phyloP scores from a whole-genome alignment of 2,113 vertebrate genomes.

The Sinocyclocheilus grahami region DNA sequence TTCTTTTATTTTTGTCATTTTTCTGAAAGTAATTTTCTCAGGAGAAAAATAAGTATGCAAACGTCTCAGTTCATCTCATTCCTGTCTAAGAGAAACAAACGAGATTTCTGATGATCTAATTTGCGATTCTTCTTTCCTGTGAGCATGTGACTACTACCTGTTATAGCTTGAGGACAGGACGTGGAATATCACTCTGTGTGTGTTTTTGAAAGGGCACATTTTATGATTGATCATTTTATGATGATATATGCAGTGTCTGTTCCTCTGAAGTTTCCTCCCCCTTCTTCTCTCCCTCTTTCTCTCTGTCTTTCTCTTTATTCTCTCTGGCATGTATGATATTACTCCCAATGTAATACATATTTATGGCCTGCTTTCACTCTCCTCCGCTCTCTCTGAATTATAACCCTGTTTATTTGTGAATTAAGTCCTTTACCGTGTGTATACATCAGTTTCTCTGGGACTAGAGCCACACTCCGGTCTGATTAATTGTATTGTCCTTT shows the following conservation, averaged over 20 bases:
- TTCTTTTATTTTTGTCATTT: neutral
- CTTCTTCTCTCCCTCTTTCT: conserved; percentile 20
- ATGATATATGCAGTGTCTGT: conserved; percentile 14
- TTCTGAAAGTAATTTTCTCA: neutral
- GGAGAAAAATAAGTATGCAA: neutral
- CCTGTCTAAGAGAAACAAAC: neutral
- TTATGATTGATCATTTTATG: conserved; percentile 13
- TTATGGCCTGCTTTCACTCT: conserved; percentile 60
- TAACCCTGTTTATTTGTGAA: conserved; percentile 76
- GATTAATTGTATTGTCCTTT: conserved; percentile 67
- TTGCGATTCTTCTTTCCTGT: conserved; percentile 1
- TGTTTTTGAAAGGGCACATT: conserved; percentile 23
- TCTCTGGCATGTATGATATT: conserved; percentile 56
- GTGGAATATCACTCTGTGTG: conserved; percentile 1
- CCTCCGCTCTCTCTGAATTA: conserved; percentile 72
- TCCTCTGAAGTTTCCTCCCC: conserved; percentile 13
- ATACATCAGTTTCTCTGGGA: conserved; percentile 70
- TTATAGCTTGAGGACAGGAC: neutral
- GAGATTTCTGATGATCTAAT: neutral
- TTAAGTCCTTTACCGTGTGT: conserved; percentile 75
- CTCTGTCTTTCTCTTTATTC: conserved; percentile 15
- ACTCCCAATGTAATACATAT: conserved; percentile 64
- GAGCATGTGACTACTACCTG: neutral
- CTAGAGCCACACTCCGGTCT: conserved; percentile 48
- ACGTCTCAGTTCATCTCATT: neutral